phyloP scores from a whole-genome alignment of 2,797 vertebrate species.

The Siniperca obscura region DNA sequence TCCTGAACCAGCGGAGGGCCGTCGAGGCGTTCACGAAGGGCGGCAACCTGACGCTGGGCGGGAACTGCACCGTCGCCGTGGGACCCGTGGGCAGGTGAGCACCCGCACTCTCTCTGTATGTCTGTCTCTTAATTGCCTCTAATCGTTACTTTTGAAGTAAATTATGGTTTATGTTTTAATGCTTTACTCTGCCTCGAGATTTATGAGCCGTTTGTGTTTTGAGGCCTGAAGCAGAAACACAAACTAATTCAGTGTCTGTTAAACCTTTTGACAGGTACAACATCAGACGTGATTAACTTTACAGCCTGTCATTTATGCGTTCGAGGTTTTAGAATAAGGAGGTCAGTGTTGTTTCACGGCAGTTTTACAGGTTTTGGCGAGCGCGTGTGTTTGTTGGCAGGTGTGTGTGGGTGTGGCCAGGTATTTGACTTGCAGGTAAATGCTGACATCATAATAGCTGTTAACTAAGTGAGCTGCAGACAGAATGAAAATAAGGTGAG shows the following conservation, averaged over 20 bases:
- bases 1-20: conserved; percentile 93
- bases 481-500: not conserved
- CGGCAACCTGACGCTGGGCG: conserved; percentile 96
- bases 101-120: not conserved
- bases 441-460: not conserved
- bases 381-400: conserved; percentile 12
- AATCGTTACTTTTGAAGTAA: not conserved
- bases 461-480: not conserved
- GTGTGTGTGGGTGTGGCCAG: conserved; percentile 31
- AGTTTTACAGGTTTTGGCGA: conserved; percentile 27
- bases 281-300: conserved; percentile 26
- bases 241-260: not conserved
- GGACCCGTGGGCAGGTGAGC: conserved; percentile 94
- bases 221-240: conserved; percentile 25
- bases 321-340: conserved; percentile 1
- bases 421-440: conserved; percentile 16
- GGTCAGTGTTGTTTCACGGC: conserved; percentile 12
- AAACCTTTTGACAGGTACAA: not conserved
- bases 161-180: conserved; percentile 18
- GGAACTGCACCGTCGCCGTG: conserved; percentile 95
- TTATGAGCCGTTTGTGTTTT: conserved; percentile 36
- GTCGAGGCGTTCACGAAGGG: conserved; percentile 97
- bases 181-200: conserved; percentile 1
- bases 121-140: conserved; percentile 5
- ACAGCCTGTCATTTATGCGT: conserved; percentile 2